Evolutionary conservation across 2,797 vertebrate genomes (phyloP), one percentile per base, ranked within the genome.

Genomic region (Anisognathus igniventris): DNA sequence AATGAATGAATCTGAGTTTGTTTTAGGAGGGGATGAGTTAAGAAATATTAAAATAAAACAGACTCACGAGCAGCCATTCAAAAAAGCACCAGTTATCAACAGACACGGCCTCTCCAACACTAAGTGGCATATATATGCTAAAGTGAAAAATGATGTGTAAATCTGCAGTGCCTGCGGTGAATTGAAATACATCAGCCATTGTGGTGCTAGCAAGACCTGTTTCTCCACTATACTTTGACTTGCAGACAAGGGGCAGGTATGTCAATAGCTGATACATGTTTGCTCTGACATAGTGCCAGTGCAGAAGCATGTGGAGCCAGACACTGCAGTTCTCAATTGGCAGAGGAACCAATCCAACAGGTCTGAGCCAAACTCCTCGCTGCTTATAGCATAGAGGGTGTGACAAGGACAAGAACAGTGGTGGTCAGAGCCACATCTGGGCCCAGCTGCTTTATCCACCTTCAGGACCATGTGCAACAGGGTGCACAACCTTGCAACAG

Each of bases 1-100:
- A 96, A 94, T 96, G 95, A 97, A 97, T 93, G 75, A 91, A 90
- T 92, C 56, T 79, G 71, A 95, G 93, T 96, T 97, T 97, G 93
- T 94, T 96, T 96, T 95, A 95, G 86, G 86, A 96, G 70, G 10
- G 88, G 82, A 95, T 84, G 79, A 95, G 94, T 95, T 92, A 90
- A 93, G 93, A 92, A 94, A 94, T 86, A 78, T 75, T 96, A 92
- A 95, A 95, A 91, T 88, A 90, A 94, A 91, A 84, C 62, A 91
- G 40, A 37, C 76, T 92, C 73, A 83, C 0, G 0, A 88, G 67
- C 91, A 93, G 37, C 66, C 70, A 64, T 70, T 92, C 79, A 91
- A 66, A 93, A 81, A 86, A 81, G 3, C 44, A 76, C 18, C 47
- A 68, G 76, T 71, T 84, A 71, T 53, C 44, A 90, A 66, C 2